Percentiles rank a stretch among this genome's conserved stretches.
phyloP scores from a whole-genome alignment of 2,797 vertebrate species.

The Alauda arvensis region DNA sequence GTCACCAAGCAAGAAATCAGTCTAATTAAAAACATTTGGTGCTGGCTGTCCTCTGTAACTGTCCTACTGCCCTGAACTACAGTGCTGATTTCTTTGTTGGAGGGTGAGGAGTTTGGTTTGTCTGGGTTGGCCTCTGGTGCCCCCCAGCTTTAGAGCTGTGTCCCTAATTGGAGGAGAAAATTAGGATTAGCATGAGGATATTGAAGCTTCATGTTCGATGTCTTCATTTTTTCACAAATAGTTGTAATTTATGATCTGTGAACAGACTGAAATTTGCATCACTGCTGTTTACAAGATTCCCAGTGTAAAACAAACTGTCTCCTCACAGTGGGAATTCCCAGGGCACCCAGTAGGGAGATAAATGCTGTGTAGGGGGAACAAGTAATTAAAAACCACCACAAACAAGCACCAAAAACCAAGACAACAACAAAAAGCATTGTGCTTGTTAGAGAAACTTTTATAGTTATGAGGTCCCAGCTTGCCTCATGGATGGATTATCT shows the following conservation, averaged over 20 bases:
- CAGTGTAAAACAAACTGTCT: neutral
- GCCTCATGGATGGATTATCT: neutral
- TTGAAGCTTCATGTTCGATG: neutral
- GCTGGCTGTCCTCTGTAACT: neutral
- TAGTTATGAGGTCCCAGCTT: neutral
- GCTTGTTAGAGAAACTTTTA: neutral
- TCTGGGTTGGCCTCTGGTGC: neutral
- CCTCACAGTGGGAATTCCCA: neutral
- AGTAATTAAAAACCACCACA: neutral
- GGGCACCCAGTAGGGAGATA: neutral
- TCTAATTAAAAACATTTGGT: neutral
- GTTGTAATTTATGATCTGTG: constrained; percentile 14
- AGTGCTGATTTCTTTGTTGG: neutral
- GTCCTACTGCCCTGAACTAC: neutral
- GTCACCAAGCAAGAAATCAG: neutral
- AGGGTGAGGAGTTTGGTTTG: neutral
- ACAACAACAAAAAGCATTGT: neutral
- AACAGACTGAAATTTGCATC: neutral
- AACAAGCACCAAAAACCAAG: neutral
- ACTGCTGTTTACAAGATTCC: neutral
- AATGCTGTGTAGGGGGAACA: neutral
- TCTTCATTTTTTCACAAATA: neutral
- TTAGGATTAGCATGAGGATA: neutral
- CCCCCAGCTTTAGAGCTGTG: neutral
- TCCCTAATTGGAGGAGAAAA: neutral